Conservation (phyloP, 2,797 vertebrate species). For the Astyanax mexicanus region DNA sequence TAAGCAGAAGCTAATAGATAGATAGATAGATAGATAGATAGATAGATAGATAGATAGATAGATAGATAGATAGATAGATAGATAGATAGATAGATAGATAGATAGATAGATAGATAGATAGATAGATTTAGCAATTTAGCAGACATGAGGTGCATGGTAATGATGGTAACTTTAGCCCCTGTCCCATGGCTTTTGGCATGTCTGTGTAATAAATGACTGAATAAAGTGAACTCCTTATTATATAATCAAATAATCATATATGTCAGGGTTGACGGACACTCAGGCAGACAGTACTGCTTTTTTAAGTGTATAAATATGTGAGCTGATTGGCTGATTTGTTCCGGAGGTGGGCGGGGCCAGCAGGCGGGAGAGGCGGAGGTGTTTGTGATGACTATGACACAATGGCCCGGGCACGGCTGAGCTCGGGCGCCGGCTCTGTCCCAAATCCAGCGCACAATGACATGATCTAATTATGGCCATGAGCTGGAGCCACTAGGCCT, state of each 20-base stretch:
- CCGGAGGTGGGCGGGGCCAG: no score
- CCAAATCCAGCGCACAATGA: constrained; percentile 13
- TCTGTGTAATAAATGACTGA: no score
- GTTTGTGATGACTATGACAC: constrained; percentile 11
- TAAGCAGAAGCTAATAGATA: no score
- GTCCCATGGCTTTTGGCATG: no score
- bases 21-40: no score
- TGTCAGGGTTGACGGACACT: background rate
- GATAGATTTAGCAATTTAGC: background rate
- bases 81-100: background rate
- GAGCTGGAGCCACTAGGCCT: background rate
- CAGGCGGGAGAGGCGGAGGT: background rate
- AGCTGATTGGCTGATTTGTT: background rate
- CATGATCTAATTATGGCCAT: constrained; percentile 23
- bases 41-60: no score
- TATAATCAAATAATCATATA: no score
- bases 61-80: no score
- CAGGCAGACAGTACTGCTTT: no score
- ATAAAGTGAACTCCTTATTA: no score
- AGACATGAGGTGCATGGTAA: background rate
- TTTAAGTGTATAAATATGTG: background rate
- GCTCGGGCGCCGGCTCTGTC: background rate
- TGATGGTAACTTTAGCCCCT: no score
- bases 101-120: background rate
- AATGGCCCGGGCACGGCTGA: constrained; percentile 4